Percentiles rank a stretch among this genome's conserved stretches.
Evolutionary conservation across 2,113 vertebrate genomes (phyloP).

Genomic region (Cyanocitta stelleri): DNA sequence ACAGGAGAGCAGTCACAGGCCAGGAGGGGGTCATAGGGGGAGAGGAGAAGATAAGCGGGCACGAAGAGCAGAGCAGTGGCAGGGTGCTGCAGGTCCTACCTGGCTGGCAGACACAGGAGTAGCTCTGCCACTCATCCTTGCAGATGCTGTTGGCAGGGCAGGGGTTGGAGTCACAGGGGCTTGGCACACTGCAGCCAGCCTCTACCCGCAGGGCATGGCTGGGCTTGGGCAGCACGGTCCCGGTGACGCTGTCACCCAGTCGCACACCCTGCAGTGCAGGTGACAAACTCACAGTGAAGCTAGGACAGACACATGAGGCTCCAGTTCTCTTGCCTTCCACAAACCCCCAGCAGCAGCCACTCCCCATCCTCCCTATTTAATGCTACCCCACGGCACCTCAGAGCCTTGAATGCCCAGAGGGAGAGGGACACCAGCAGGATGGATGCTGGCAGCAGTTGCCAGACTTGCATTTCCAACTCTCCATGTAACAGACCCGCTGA

Average conservation of each 20-base stretch:
- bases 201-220: conserved; percentile 86
- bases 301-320: rapidly evolving
- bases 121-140: conserved; percentile 87
- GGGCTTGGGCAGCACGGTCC: conserved; percentile 81
- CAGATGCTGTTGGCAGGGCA: conserved; percentile 87
- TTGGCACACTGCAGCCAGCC: conserved; percentile 82
- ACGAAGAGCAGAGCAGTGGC: neutral
- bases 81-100: conserved; percentile 68
- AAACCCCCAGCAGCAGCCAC: neutral
- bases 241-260: conserved; percentile 81
- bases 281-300: neutral
- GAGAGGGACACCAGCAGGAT: neutral
- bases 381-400: neutral
- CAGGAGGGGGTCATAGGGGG: neutral
- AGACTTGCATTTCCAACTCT: neutral
- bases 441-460: neutral
- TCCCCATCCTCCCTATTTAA: neutral
- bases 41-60: neutral
- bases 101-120: conserved; percentile 85
- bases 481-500: rapidly evolving
- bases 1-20: neutral
- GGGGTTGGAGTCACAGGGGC: conserved; percentile 84
- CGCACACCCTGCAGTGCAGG: conserved; percentile 82
- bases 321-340: neutral
- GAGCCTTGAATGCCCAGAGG: neutral